Evolutionary conservation across 1,140 invertebrate species (phyloP), one percentile per base, ranked within the genome.

Genomic region (Papilio glaucus): DNA sequence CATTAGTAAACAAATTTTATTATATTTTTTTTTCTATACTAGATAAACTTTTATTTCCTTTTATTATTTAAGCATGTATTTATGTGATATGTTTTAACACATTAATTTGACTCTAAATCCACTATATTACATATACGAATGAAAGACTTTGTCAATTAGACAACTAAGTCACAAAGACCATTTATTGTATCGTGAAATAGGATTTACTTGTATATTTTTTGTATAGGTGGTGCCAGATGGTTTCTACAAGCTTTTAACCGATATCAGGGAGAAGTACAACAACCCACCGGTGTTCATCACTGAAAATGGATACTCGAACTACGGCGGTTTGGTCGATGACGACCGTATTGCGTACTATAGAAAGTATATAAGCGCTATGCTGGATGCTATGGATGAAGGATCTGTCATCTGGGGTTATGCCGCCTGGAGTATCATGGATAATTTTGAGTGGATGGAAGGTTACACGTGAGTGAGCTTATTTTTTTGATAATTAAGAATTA

Each of bases 401-500:
- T 86, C 82, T 18, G 84, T 93, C 70, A 62, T 94, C 4, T 77
- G 63, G 29, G 94, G 89, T 0, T 96, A 96, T 77, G 94, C 94
- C 24, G 93, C 92, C 3, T 96, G 95, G 95, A 94, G 94, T 53
- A 78, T 96, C 3, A 89, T 96, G 89, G 96, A 96, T 76, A 95
- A 95, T 77, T 95, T 96, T 78, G 95, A 96, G 85, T 96, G 95
- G 95, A 80, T 86, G 24, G 80, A 81, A 15, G 94, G 93, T 26
- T 82, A 82, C 26, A 71, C 45, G 80, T 82, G 69, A 78, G 76
- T 72, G 9, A 13, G 8, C 4, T 21, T 60, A 33, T 63, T 39
- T 68, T 68, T 57, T 33, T 33, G 26, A 12, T 33, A 24, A n/a
- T n/a, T n/a, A n/a, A n/a, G n/a, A n/a, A n/a, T n/a, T n/a, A n/a